Percentiles rank a stretch among this genome's conserved stretches.
Conservation (phyloP, 1,140 invertebrate genomes). For the Caerostris darwini region DNA sequence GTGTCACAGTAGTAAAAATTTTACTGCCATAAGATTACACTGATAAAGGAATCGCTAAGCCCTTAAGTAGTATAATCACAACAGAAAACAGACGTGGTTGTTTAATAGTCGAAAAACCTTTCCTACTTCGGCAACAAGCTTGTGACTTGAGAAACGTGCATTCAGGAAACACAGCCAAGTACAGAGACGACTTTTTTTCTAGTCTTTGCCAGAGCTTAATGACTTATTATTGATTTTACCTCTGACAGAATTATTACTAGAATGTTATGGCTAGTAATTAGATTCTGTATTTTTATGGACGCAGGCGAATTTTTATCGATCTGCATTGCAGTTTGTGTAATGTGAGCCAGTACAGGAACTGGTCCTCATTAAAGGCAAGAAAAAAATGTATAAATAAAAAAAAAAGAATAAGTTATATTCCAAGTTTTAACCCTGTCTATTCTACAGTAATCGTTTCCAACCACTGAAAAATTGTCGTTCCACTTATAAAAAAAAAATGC, state of each 20-base stretch:
- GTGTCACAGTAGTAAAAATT: slow-evolving; percentile 69
- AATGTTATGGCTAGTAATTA: slow-evolving; percentile 75
- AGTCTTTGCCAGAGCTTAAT: slow-evolving; percentile 23
- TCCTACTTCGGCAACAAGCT: slow-evolving; percentile 51
- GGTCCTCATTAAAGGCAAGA: slow-evolving; percentile 53
- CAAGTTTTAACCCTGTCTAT: slow-evolving; percentile 27
- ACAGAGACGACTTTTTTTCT: slow-evolving; percentile 17
- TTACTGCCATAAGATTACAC: slow-evolving; percentile 72
- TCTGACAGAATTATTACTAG: slow-evolving; percentile 71
- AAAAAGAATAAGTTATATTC: slow-evolving; percentile 54
- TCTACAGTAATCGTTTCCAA: slow-evolving; percentile 46
- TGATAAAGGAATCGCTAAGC: slow-evolving; percentile 74
- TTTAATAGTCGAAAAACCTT: slow-evolving; percentile 54
- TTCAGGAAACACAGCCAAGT: background rate
- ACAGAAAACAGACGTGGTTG: slow-evolving; percentile 66
- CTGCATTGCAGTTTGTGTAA: background rate
- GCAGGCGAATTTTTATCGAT: slow-evolving; percentile 68
- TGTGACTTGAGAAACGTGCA: slow-evolving; percentile 26
- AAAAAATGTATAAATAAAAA: background rate
- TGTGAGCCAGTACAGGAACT: slow-evolving; percentile 38
- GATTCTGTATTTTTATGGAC: slow-evolving; percentile 70
- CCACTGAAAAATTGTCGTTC: slow-evolving; percentile 33
- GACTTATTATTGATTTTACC: slow-evolving; percentile 76
- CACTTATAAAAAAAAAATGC: background rate
- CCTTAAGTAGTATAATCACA: slow-evolving; percentile 69